Evolutionary conservation across 2,113 vertebrate genomes (phyloP).

Genomic region (Lethenteron reissneri): DNA sequence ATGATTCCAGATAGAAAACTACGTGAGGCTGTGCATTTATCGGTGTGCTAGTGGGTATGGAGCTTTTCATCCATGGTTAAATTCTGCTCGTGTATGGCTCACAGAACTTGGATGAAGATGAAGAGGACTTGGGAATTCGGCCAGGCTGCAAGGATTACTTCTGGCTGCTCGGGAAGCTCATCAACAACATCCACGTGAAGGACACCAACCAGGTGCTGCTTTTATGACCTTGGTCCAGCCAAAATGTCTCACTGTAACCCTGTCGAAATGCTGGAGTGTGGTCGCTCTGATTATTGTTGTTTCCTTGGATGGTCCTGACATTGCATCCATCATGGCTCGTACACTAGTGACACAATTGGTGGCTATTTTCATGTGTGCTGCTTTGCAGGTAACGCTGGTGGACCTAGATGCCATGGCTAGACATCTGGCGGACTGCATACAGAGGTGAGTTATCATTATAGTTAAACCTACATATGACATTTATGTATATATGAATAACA

Average conservation of each 20-base stretch:
- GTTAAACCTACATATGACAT: too few species aligned
- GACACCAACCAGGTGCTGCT: constrained; percentile 67
- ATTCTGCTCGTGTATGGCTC: too few species aligned
- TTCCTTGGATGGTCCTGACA: too few species aligned
- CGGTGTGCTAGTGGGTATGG: too few species aligned
- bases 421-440: constrained; percentile 89
- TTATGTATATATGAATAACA: too few species aligned
- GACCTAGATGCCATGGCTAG: constrained; percentile 84
- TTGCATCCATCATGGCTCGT: too few species aligned
- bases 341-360: background rate
- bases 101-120: constrained; percentile 50
- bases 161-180: constrained; percentile 96
- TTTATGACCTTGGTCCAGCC: too few species aligned
- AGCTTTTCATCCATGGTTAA: too few species aligned
- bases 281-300: background rate
- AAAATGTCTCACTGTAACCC: too few species aligned
- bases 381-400: constrained; percentile 58
- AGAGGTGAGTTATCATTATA: constrained; percentile 35
- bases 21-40: too few species aligned
- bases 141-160: constrained; percentile 96
- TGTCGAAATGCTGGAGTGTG: too few species aligned
- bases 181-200: constrained; percentile 97
- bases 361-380: constrained; percentile 15
- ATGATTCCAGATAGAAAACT: too few species aligned
- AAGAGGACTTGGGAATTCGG: constrained; percentile 64